Percentiles rank a stretch among this genome's conserved stretches.
phyloP scores from a whole-genome alignment of 2,113 vertebrate genomes.

The Pygathrix nemaeus region DNA sequence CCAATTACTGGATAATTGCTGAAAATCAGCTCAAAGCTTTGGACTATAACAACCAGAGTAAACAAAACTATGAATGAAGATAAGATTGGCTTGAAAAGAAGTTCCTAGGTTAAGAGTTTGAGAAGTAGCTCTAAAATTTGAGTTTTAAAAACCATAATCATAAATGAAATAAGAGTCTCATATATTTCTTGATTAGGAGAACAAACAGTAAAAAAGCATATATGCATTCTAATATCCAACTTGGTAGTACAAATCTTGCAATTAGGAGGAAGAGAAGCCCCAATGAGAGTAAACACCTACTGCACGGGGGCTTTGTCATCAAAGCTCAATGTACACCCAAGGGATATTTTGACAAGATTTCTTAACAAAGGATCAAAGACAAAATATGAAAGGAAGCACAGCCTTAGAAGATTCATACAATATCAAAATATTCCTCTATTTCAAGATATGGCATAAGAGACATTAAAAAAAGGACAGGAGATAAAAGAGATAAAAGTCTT shows the following conservation, averaged over 20 bases:
- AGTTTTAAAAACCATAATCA: neutral
- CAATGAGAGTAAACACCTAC: neutral
- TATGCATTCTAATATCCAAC: neutral
- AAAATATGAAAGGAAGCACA: constrained; percentile 55
- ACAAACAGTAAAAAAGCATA: constrained; percentile 31
- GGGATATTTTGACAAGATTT: constrained; percentile 35
- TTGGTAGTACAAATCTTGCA: constrained; percentile 1
- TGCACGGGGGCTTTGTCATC: neutral
- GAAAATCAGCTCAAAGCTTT: constrained; percentile 27
- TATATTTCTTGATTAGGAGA: constrained; percentile 45
- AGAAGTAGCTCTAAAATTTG: constrained; percentile 38
- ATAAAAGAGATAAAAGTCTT: constrained; percentile 29
- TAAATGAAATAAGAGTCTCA: neutral
- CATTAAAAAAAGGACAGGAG: neutral
- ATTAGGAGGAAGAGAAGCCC: neutral
- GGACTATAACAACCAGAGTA: constrained; percentile 3
- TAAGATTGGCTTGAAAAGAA: neutral
- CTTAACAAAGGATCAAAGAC: constrained; percentile 58
- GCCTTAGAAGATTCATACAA: constrained; percentile 7
- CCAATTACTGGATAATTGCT: constrained; percentile 26
- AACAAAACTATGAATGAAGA: neutral
- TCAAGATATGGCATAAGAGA: constrained; percentile 16
- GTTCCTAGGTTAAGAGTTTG: neutral
- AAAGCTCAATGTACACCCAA: constrained; percentile 29
- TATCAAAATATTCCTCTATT: constrained; percentile 43